Base-by-base conservation (phyloP, 2,113 vertebrate genomes). In the Theropithecus gelada region DNA sequence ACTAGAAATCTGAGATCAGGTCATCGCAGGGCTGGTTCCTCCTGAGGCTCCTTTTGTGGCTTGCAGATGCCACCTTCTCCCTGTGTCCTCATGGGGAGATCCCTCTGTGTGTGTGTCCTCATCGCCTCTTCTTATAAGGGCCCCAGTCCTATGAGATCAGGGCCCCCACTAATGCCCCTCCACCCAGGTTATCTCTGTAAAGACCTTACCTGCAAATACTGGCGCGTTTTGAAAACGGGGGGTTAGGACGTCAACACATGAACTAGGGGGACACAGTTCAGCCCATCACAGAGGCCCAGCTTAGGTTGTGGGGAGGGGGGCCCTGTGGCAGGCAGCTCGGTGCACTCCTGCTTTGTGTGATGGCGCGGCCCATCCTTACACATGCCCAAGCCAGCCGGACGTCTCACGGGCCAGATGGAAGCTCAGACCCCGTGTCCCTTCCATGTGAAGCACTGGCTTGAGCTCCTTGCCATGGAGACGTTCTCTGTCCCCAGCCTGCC, bases 401-500 rank as follows among this genome's bases (percentile, higher is more conserved):
- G 7, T 68, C 91, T 57, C 40, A 38, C 0, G 20, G 38, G 11
- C 52, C 0, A 0, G 64, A 91, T 97, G 97, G 95, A 97, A 97
- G 86, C 45, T 13, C 2, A 2, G 66, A 72, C 88, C 7, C n/a
- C 0, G 0, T 0, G 48, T 43, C 45, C 22, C 89, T 94, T 97
- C 98, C 97, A 96, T 97, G 57, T 6, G 11, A 10, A 80, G 73
- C 0, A 0, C 0, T 6, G 18, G 93, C 92, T 61, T 82, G 90
- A 73, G 27, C 43, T 79, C 79, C 0, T 0, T 23, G 40, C 11
- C 0, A 7, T 1, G 55, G 48, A 8, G 32, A 1, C 3, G 0
- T 8, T 0, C 35, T 30, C 2, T 0, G 23, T 13, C 57, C 43
- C 81, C 3, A 1, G 38, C 85, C 50, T 0, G 0, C 22, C 50